Conservation (phyloP, 2,888 invertebrate genomes). For the Nasonia oneida region DNA sequence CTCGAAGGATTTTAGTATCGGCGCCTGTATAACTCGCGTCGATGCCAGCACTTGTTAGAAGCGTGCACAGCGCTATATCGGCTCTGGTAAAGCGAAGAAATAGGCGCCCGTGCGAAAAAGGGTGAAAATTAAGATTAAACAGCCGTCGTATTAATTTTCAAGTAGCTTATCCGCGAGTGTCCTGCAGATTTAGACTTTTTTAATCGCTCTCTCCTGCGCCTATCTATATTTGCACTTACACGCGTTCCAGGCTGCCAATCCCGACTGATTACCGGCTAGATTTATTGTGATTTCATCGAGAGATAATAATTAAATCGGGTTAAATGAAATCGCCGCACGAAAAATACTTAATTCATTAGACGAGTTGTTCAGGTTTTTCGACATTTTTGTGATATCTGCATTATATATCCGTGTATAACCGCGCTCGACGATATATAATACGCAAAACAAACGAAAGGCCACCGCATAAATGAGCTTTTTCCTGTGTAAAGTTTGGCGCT, state of each 20-base stretch:
- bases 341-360: background rate
- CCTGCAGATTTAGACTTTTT: background rate
- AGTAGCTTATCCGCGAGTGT: conserved; percentile 60
- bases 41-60: conserved; percentile 9
- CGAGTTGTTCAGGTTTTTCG: background rate
- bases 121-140: conserved; percentile 23
- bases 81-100: background rate
- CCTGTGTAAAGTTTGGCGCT: background rate
- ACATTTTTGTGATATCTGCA: background rate
- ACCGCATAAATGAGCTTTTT: background rate
- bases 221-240: conserved; percentile 18
- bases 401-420: too few species aligned
- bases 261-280: conserved; percentile 13
- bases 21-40: background rate
- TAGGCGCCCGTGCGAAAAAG: background rate
- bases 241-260: background rate
- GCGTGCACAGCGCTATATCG: background rate
- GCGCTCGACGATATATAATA: background rate
- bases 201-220: background rate
- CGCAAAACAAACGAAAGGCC: background rate
- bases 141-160: conserved; percentile 58
- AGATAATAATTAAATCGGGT: background rate
- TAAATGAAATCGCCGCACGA: background rate
- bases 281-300: conserved; percentile 26
- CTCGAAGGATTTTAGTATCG: conserved; percentile 55